Percentiles rank a stretch among this genome's conserved stretches.
These are phyloP conservation scores for Caenorhabditis wallacei DNA, from an alignment of 2,888 invertebrate genomes.

Conservation along the genomic window DNA sequence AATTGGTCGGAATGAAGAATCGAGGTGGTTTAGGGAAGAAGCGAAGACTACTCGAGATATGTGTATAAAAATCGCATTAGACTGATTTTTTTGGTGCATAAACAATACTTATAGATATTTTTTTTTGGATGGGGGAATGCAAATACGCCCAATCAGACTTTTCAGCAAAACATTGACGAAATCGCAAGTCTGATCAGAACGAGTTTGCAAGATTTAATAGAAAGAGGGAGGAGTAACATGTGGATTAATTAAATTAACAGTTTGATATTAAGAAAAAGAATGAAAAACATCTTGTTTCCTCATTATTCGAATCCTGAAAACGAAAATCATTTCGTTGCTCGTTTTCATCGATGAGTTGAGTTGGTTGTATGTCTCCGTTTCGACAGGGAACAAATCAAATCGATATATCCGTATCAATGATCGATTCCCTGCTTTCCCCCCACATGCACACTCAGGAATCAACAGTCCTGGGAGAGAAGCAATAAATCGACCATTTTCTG, in stretches of 20 bases:
- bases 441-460: slow-evolving; percentile 1
- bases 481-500: slow-evolving; percentile 72
- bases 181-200: not conserved
- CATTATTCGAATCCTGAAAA: not conserved
- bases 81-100: not conserved
- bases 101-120: not conserved
- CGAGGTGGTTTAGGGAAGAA: not conserved
- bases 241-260: not conserved
- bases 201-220: not conserved
- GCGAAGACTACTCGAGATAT: not conserved
- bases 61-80: not conserved
- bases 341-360: too few relatives aligned
- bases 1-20: slow-evolving; percentile 3
- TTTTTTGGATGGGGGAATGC: not conserved
- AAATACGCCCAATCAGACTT: not conserved
- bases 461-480: slow-evolving; percentile 69
- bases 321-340: not conserved
- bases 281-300: not conserved
- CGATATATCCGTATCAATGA: not conserved
- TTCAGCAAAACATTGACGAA: not conserved
- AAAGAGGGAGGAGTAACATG: not conserved
- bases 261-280: not conserved
- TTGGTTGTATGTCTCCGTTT: not conserved
- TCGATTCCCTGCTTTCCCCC: not conserved
- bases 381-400: not conserved